Base-by-base conservation (phyloP, 2,113 vertebrate genomes). In the Electrona antarctica region DNA sequence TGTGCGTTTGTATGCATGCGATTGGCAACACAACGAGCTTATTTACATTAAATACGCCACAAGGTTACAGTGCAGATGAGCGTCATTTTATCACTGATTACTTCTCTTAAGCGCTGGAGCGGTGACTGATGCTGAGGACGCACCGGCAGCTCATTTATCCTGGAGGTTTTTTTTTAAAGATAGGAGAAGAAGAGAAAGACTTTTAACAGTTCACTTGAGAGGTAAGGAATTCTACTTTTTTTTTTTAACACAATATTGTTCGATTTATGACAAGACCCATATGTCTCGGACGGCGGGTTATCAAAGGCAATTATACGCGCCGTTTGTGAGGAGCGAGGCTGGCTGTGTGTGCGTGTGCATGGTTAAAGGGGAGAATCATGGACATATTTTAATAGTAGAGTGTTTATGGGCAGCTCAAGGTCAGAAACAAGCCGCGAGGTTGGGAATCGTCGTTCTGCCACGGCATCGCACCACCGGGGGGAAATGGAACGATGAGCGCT, bases 21-120 rank as follows among this genome's bases (percentile, higher is more conserved):
- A 97, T 93, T 97, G 96, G 96, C 96, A 98, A 95, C 96, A 96
- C 95, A 96, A 96, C 96, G 94, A 93, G 95, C 96, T 97, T 98
- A 98, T 98, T 99, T 97, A 98, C 97, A 98, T 98, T 97, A 98
- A 97, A 98, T 96, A 95, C 96, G 96, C 96, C 96, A 96, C 97
- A 98, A 98, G 97, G 97, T 99, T 99, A 97, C 96, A 96, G 97
- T 96, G 95, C 94, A 94, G 94, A 96, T 95, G 96, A 96, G 94
- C 96, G 96, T 97, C 97, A 97, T 95, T 96, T 96, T 95, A 96
- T 95, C 95, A 94, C 96, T 98, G 95, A 95, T 98, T 96, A 97
- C 96, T 98, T 96, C 94, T 97, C 94, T 96, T 96, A 95, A 96
- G 94, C 95, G 92, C 92, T 85, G 87, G 91, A 93, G 94, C 92